Base-by-base conservation (phyloP, 2,113 vertebrate species). In the Clinocottus analis region DNA sequence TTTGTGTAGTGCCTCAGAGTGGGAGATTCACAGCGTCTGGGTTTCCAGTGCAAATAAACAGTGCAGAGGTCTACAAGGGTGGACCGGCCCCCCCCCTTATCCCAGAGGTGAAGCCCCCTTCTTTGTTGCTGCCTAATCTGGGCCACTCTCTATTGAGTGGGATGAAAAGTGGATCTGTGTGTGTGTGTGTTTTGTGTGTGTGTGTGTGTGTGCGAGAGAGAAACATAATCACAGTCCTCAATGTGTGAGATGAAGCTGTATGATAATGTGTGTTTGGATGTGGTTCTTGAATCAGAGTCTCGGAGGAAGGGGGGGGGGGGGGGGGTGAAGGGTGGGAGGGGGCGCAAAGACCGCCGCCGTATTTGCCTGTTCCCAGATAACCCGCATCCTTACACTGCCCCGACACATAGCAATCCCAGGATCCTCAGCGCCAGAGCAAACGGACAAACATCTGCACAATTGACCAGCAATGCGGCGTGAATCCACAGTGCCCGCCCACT, bases 31-130 rank as follows among this genome's bases (percentile, higher is more conserved):
- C 93, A 95, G 94, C 84, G 85, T 92, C 93, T 93, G 93, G 87
- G 88, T 91, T 94, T 93, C 91, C 91, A 93, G 91, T 89, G 93
- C 93, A 94, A 95, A 95, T 93, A 95, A 95, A 95, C 93, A 94
- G 93, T 85, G 86, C 75, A 89, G 89, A 91, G 91, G 93, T 94
- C 93, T 91, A 90, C 71, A 78, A 91, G 92, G 89, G 87, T 72
- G 78, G 87, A 85, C 77, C 19, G 66, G 4, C 86, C 77, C 80
- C 86, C 77, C 80, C 83, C 67, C 78, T 75, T 45, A 37, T 87
- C 91, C 79, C 87, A 91, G 85, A 84, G 90, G 87, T 87, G 89
- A 93, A 90, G 88, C 92, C 91, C 80, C 68, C 75, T 91, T 83
- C 90, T 94, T 94, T 95, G 93, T 93, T 93, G 91, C 84, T 87